Conservation (phyloP, 2,797 vertebrate genomes). For the Petrocephalus schoutedeni region DNA sequence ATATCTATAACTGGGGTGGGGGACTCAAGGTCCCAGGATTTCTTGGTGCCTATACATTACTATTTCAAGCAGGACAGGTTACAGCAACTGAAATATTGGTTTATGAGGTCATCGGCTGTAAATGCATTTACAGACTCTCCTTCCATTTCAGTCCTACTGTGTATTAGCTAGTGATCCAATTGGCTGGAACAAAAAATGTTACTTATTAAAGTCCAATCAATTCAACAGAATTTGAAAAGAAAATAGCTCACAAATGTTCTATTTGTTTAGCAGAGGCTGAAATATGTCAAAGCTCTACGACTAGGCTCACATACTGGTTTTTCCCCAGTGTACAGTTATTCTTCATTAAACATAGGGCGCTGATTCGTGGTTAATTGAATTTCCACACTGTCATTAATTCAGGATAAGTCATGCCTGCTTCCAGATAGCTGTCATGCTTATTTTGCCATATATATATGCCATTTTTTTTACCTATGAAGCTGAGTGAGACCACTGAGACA, state of each 20-base stretch:
- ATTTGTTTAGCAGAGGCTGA: background rate
- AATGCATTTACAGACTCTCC: background rate
- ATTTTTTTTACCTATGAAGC: slow-evolving; percentile 1
- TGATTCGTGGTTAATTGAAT: slow-evolving; percentile 5
- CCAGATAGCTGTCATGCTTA: background rate
- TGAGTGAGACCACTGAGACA: background rate
- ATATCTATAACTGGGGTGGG: background rate
- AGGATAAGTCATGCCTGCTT: background rate
- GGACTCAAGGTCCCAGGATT: background rate
- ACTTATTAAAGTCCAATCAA: background rate
- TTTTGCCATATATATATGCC: background rate
- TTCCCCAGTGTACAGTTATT: background rate
- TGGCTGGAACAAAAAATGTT: background rate
- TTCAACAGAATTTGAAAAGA: background rate
- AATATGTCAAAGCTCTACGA: background rate
- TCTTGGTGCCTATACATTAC: background rate
- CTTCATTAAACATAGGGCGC: background rate
- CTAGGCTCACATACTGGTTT: background rate
- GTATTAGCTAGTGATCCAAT: background rate
- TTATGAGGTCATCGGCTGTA: background rate
- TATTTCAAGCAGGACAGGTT: background rate
- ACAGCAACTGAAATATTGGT: background rate
- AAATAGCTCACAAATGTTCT: background rate
- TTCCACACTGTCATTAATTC: background rate
- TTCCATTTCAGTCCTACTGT: background rate